phyloP scores from a whole-genome alignment of 2,888 invertebrate genomes.

The Agonopterix arenella region DNA sequence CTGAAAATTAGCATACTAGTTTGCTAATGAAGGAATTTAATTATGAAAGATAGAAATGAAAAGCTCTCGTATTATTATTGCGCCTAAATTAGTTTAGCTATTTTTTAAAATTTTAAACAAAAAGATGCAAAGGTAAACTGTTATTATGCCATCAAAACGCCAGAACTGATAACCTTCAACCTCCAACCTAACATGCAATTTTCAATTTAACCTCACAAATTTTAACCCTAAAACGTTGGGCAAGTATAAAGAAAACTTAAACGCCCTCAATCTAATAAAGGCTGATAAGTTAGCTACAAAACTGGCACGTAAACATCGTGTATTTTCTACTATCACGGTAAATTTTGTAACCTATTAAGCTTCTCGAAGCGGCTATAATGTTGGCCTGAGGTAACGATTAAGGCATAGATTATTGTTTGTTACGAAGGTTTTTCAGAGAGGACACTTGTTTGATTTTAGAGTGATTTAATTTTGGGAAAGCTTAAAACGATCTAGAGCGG shows the following conservation, averaged over 20 bases:
- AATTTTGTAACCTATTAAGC: slow-evolving; percentile 76
- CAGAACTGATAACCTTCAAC: no score
- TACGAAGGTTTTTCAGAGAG: slow-evolving; percentile 22
- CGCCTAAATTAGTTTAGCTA: no score
- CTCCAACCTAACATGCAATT: no score
- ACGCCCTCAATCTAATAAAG: slow-evolving; percentile 58
- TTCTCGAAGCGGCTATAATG: slow-evolving; percentile 73
- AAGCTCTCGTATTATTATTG: no score
- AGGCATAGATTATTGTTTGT: slow-evolving; percentile 52
- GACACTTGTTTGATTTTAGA: slow-evolving; percentile 5
- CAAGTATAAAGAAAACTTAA: slow-evolving; percentile 36
- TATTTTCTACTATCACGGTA: slow-evolving; percentile 70
- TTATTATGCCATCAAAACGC: no score
- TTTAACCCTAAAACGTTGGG: slow-evolving; percentile 17
- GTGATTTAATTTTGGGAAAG: no score
- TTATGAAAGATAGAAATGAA: no score
- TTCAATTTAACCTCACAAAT: slow-evolving; percentile 3
- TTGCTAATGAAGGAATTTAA: no score
- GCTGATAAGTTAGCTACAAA: slow-evolving; percentile 56
- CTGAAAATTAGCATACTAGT: no score
- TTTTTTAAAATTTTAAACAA: no score
- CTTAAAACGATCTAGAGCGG: no score
- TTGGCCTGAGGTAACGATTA: slow-evolving; percentile 74
- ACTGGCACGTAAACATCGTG: slow-evolving; percentile 66
- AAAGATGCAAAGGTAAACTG: no score